Base-by-base conservation (phyloP, 1,140 invertebrate species). In the Trichonephila clavata region DNA sequence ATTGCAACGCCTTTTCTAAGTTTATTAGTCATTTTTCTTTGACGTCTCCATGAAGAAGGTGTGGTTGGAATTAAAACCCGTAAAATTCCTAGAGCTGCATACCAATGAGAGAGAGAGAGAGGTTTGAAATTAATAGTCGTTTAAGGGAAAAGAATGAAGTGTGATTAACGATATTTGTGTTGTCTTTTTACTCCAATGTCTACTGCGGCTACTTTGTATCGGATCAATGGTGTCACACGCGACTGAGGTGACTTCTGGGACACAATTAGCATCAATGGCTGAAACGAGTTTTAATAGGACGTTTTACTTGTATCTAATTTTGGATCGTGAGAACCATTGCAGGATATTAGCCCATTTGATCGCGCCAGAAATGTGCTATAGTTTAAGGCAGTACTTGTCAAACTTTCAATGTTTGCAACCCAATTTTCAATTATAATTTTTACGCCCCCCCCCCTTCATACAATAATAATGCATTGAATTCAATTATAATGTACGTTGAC, bases 1-100 rank as follows among this genome's bases (percentile, higher is more conserved):
- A 27, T 90, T 91, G 90, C 59, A 50, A 84, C 90, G 90, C 90
- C 88, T 90, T 90, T 90, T 59, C 8, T 27, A 60, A 80, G 88
- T 83, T 91, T 89, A 77, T 77, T 91, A 84, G n/a, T 24, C 81
- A 84, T 13, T n/a, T n/a, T 84, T 84, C 71, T 39, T 77, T 77
- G 81, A 88, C 61, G 63, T 61, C 32, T 68, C 61, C 6, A 60
- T 65, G 63, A 43, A 50, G 24, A 71, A 92, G 90, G 90, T 86
- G 90, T 92, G 90, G 90, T 86, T 86, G 50, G n/a, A 86, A 71
- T 92, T 81, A 91, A 60, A 91, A 39, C 61, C 27, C 18, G 43
- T 7, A 81, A 80, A 77, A 18, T 77, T 81, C 24, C 59, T 21
- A 1, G 61, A 2, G n/a, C 63, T 68, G 90, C 84, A 91, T 91